A percentile compares a stretch with the other conserved stretches of the same genome.
Evolutionary conservation across 2,797 vertebrate genomes (phyloP).

Genomic region (Clarias fuscus): DNA sequence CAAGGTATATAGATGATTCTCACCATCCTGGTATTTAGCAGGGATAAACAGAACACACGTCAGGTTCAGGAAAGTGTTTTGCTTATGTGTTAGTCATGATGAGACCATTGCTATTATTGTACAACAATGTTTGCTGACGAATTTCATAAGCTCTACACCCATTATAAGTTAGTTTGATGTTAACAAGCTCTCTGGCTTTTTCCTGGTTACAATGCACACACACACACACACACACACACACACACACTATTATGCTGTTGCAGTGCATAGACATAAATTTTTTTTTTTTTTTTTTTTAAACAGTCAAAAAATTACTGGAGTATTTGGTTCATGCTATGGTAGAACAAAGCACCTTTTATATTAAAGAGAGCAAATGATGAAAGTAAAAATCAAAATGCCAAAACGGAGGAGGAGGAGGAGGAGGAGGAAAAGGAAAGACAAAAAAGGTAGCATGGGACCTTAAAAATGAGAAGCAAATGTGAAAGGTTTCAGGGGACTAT

Average conservation of each 20-base stretch:
- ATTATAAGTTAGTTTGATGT: background rate
- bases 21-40: background rate
- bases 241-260: background rate
- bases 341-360: constrained; percentile 1
- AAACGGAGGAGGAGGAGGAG: background rate
- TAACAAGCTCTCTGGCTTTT: background rate
- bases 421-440: constrained; percentile 44
- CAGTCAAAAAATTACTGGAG: background rate
- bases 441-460: constrained; percentile 59
- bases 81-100: background rate
- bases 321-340: background rate
- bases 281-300: no score
- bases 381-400: background rate
- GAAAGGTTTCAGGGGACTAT: constrained; percentile 57
- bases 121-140: background rate
- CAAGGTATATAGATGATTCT: background rate
- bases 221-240: background rate
- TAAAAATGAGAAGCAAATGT: constrained; percentile 77
- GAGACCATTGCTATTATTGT: background rate
- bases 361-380: background rate
- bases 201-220: background rate
- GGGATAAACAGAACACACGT: background rate
- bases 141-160: background rate
- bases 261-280: background rate
- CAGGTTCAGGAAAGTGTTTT: background rate